phyloP scores from a whole-genome alignment of 2,113 vertebrate species.

The Rattus rattus region DNA sequence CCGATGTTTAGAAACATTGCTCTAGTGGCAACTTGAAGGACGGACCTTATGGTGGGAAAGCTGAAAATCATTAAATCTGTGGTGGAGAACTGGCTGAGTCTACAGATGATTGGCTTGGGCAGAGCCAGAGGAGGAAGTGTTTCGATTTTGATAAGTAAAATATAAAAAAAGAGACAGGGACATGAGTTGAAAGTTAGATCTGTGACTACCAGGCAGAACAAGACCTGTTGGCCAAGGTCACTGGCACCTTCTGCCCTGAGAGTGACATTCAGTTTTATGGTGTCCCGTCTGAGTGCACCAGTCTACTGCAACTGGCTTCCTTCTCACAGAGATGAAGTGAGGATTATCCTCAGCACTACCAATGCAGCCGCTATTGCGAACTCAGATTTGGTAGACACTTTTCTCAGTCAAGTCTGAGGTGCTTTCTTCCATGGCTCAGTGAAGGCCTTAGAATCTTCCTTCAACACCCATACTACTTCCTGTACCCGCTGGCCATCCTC shows the following conservation, averaged over 20 bases:
- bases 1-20: neutral
- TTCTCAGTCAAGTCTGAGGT: neutral
- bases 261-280: neutral
- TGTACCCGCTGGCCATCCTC: fast-evolving
- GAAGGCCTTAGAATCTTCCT: neutral
- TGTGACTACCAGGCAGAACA: too few species aligned
- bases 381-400: neutral
- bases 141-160: neutral
- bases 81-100: neutral
- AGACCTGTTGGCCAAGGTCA: neutral
- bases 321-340: neutral
- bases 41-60: fast-evolving
- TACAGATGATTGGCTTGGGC: neutral
- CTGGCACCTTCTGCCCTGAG: neutral
- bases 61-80: neutral
- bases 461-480: neutral
- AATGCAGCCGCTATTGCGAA: neutral
- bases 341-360: neutral
- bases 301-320: neutral
- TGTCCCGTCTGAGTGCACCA: neutral
- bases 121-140: neutral
- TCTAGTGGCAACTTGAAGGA: neutral
- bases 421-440: neutral
- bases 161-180: neutral
- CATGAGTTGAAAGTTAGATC: neutral